Conservation (phyloP, 2,888 invertebrate species). For the Pseudococcus longispinus region DNA sequence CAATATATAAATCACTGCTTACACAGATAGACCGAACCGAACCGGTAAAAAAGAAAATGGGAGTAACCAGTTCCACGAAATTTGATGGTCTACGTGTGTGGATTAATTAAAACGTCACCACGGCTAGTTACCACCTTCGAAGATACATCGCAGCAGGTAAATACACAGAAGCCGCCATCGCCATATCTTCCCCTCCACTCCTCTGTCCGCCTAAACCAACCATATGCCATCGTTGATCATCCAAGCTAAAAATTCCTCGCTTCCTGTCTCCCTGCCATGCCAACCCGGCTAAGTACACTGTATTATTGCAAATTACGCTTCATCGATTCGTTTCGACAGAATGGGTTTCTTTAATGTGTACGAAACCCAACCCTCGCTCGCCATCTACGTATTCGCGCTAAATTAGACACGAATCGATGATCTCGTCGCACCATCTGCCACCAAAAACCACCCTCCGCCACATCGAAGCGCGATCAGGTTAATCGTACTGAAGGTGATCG, state of each 20-base stretch:
- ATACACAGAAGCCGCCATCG: not conserved
- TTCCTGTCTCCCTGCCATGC: not conserved
- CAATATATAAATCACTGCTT: not conserved
- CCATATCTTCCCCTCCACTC: not conserved
- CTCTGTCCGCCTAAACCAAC: not conserved
- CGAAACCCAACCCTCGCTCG: not conserved
- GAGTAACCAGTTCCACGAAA: slow-evolving; percentile 7
- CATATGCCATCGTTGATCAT: not conserved
- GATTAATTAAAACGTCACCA: slow-evolving; percentile 1
- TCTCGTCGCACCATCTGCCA: not conserved
- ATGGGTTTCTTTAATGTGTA: not conserved
- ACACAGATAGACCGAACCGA: not conserved
- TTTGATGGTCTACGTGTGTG: not conserved
- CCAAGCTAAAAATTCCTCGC: not conserved
- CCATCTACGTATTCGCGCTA: not conserved
- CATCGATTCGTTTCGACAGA: not conserved
- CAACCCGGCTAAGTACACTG: no score
- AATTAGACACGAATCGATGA: slow-evolving; percentile 18
- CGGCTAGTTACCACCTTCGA: not conserved
- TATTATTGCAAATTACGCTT: not conserved
- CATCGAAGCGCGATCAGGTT: not conserved
- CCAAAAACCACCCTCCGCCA: not conserved
- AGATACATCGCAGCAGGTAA: not conserved
- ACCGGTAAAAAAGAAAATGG: not conserved
- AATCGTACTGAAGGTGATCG: not conserved